phyloP scores from a whole-genome alignment of 2,797 vertebrate species.

The Bufotes viridis region DNA sequence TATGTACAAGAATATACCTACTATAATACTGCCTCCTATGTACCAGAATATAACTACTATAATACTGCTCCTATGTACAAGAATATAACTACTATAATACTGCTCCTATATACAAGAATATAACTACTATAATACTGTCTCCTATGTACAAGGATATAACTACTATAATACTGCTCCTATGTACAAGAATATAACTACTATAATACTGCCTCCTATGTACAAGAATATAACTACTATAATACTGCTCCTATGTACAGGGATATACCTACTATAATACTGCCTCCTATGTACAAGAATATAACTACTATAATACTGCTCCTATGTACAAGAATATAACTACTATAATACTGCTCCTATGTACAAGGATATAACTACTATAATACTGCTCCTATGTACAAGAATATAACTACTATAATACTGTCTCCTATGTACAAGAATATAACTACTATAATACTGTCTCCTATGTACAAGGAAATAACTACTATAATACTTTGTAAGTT shows the following conservation, averaged over 20 bases:
- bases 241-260: not conserved
- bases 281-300: not conserved
- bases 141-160: no score
- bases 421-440: not conserved
- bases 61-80: constrained; percentile 16
- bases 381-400: constrained; percentile 3
- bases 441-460: not conserved
- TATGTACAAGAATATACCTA: constrained; percentile 15
- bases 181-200: constrained; percentile 24
- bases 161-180: constrained; percentile 22
- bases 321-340: constrained; percentile 13
- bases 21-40: constrained; percentile 1
- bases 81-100: constrained; percentile 30
- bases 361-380: constrained; percentile 11
- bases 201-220: constrained; percentile 12
- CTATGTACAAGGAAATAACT: not conserved
- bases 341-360: constrained; percentile 15
- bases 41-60: constrained; percentile 16
- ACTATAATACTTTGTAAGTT: not conserved
- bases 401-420: constrained; percentile 14
- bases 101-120: constrained; percentile 1
- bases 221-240: constrained; percentile 13
- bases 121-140: constrained; percentile 10
- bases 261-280: constrained; percentile 16
- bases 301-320: constrained; percentile 15